Evolutionary conservation across 2,888 invertebrate genomes (phyloP).

Genomic region (Ornithoptera alexandrae): DNA sequence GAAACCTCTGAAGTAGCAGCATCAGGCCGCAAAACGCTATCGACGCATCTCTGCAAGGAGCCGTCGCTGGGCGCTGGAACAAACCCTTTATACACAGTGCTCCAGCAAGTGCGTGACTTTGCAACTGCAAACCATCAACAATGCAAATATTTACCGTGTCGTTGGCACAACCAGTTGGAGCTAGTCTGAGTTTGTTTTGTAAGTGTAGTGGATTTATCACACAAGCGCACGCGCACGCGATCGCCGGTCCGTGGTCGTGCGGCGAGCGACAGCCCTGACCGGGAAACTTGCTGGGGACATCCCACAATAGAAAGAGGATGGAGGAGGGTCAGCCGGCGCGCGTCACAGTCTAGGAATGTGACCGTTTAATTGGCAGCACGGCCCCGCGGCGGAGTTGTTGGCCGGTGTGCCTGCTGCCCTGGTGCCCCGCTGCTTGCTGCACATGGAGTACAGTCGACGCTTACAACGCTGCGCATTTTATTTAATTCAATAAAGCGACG

Average conservation of each 20-base stretch:
- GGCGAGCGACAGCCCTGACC: conserved; percentile 14
- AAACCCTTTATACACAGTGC: background rate
- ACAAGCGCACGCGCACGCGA: conserved; percentile 17
- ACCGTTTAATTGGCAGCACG: background rate
- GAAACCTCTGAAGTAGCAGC: background rate
- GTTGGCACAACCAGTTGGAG: background rate
- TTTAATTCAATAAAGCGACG: too few species aligned
- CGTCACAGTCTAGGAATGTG: background rate
- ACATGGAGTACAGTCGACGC: background rate
- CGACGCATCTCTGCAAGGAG: background rate
- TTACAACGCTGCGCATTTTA: too few species aligned
- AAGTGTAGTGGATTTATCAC: conserved; percentile 14
- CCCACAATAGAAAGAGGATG: too few species aligned
- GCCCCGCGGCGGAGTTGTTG: background rate
- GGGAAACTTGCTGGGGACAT: background rate
- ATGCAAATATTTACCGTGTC: background rate
- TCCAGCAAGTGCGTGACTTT: conserved; percentile 7
- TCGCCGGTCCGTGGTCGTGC: conserved; percentile 4
- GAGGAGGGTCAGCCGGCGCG: background rate
- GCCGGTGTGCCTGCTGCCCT: background rate
- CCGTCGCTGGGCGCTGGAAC: background rate
- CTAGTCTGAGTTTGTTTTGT: conserved; percentile 18
- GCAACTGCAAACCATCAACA: conserved; percentile 14
- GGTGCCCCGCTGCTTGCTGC: background rate
- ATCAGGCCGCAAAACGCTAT: background rate